These are phyloP conservation scores for Brachypodius melanocephalos DNA, from an alignment of 2,113 vertebrate genomes.

Conservation along the genomic window DNA sequence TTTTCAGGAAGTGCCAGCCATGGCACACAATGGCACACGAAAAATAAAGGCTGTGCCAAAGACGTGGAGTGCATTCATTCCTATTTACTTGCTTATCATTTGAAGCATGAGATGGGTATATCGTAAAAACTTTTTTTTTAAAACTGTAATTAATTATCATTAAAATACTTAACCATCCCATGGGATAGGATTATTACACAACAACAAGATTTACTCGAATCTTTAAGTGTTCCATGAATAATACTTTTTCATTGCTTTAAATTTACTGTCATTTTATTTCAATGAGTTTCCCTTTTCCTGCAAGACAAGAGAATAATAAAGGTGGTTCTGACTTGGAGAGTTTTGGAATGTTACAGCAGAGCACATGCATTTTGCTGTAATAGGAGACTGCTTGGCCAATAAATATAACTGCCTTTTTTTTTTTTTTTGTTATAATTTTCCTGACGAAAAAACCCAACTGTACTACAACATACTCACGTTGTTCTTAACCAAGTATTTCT, in stretches of 20 bases:
- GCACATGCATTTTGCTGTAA: neutral
- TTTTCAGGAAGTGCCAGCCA: neutral
- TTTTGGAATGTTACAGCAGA: neutral
- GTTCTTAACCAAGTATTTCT: neutral
- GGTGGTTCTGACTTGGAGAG: neutral
- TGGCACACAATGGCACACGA: neutral
- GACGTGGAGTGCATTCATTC: neutral
- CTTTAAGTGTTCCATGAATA: neutral
- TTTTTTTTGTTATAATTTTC: neutral
- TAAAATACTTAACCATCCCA: neutral
- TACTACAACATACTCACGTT: neutral
- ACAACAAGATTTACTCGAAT: neutral
- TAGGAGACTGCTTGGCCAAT: neutral
- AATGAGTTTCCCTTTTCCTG: neutral
- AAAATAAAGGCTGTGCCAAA: neutral
- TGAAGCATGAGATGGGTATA: neutral
- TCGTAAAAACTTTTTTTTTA: neutral
- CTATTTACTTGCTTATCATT: neutral
- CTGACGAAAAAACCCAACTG: neutral
- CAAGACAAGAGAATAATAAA: neutral
- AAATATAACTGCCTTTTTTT: neutral
- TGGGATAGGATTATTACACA: neutral
- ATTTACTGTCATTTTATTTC: neutral
- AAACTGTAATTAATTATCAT: neutral
- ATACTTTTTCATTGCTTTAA: neutral